phyloP scores from a whole-genome alignment of 2,888 invertebrate species.

The Parascotia fuliginaria region DNA sequence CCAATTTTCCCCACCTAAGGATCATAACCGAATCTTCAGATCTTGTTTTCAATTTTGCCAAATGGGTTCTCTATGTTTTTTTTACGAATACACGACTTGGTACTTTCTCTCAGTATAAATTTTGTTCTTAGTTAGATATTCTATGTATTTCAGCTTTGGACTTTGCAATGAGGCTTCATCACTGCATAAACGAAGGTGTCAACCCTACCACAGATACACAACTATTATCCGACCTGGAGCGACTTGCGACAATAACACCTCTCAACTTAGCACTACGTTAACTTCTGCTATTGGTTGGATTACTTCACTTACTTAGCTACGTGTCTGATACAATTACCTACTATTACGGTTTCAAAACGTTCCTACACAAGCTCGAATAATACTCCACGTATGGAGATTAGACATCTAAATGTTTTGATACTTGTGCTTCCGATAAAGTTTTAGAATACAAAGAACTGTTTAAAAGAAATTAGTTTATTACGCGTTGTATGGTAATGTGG shows the following conservation, averaged over 20 bases:
- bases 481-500: slow-evolving; percentile 4
- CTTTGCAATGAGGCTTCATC: neutral
- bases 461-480: slow-evolving; percentile 12
- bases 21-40: too few relatives aligned
- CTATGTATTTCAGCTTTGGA: too few relatives aligned
- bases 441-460: slow-evolving; percentile 22
- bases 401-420: slow-evolving; percentile 24
- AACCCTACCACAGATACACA: slow-evolving; percentile 50
- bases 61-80: too few relatives aligned
- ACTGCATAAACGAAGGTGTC: slow-evolving; percentile 16
- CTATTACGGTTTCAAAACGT: slow-evolving; percentile 65
- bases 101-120: too few relatives aligned
- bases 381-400: slow-evolving; percentile 47
- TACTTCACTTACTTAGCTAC: slow-evolving; percentile 68
- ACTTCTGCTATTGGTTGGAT: slow-evolving; percentile 65
- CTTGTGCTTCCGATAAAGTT: slow-evolving; percentile 9
- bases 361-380: slow-evolving; percentile 56
- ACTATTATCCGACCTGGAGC: slow-evolving; percentile 63
- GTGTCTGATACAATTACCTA: slow-evolving; percentile 71
- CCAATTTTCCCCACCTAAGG: too few relatives aligned
- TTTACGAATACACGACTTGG: too few relatives aligned
- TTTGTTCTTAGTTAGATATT: too few relatives aligned
- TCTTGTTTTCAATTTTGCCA: too few relatives aligned
- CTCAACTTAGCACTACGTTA: slow-evolving; percentile 52
- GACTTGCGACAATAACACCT: slow-evolving; percentile 54